Evolutionary conservation across 2,113 vertebrate species (phyloP).

Genomic region (Mormyrus iriodes): DNA sequence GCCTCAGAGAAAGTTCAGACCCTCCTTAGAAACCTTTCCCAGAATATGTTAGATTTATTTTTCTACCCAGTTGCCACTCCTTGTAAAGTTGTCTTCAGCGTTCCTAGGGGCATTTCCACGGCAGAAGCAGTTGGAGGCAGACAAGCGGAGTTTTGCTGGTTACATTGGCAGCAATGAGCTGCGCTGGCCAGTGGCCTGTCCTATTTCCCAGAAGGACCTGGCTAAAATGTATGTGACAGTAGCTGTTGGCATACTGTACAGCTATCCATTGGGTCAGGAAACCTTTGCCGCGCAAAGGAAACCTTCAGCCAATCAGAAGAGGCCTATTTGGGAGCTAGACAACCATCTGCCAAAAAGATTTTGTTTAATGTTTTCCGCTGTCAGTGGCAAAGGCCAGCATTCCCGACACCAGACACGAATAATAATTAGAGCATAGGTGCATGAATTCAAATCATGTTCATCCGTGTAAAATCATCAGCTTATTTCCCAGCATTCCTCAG

Average conservation of each 20-base stretch:
- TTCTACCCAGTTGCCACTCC: background rate
- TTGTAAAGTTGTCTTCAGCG: background rate
- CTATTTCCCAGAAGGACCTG: slow-evolving; percentile 1
- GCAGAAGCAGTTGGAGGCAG: background rate
- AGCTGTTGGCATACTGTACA: background rate
- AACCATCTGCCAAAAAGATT: background rate
- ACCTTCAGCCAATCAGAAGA: background rate
- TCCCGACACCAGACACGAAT: background rate
- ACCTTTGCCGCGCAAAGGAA: background rate
- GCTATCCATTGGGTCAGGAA: background rate
- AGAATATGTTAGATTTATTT: background rate
- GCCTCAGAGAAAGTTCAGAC: background rate
- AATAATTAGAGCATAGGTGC: background rate
- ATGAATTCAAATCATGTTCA: background rate
- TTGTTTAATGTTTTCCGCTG: background rate
- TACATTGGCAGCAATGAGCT: background rate
- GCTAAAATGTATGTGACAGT: background rate
- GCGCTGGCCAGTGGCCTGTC: background rate
- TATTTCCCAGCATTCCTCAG: background rate
- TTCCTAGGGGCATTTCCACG: background rate
- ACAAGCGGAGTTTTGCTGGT: background rate
- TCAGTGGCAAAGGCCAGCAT: background rate
- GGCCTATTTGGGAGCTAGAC: background rate
- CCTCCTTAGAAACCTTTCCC: background rate
- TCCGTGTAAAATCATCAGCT: background rate